These are phyloP conservation scores for Volucella inflata DNA, from an alignment of 2,888 invertebrate species.

Conservation along the genomic window DNA sequence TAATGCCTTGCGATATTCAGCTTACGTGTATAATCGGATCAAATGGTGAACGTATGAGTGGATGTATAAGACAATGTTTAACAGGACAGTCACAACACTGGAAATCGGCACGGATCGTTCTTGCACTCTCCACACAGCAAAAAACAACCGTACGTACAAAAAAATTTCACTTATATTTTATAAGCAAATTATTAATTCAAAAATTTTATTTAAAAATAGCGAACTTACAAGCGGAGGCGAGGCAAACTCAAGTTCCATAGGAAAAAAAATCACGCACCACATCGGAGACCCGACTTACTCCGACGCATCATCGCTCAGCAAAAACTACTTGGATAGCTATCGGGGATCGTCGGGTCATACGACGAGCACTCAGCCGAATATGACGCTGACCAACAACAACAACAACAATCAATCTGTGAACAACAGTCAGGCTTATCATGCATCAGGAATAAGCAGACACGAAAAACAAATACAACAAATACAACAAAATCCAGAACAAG, in stretches of 20 bases:
- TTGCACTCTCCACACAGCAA: constrained; percentile 85
- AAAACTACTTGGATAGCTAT: constrained; percentile 84
- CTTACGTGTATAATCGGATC: constrained; percentile 84
- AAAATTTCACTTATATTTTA: constrained; percentile 19
- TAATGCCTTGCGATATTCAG: constrained; percentile 82
- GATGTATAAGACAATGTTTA: constrained; percentile 85
- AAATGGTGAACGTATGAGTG: constrained; percentile 84
- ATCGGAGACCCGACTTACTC: constrained; percentile 84
- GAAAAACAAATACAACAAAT: constrained; percentile 70
- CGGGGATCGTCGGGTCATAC: constrained; percentile 84
- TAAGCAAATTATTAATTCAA: constrained; percentile 10
- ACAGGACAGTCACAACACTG: constrained; percentile 84
- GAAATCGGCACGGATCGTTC: constrained; percentile 86
- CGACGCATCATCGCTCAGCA: constrained; percentile 84
- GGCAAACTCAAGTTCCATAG: constrained; percentile 90
- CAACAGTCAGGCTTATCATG: constrained; percentile 78
- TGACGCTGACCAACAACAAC: constrained; percentile 85
- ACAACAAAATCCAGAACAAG: constrained; percentile 76
- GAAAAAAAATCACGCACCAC: constrained; percentile 94
- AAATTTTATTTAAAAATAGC: constrained; percentile 75
- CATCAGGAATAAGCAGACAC: constrained; percentile 56
- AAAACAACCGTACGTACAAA: constrained; percentile 85
- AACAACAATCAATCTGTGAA: constrained; percentile 82
- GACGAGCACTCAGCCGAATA: constrained; percentile 85
- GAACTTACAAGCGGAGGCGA: constrained; percentile 83